Conservation (phyloP, 2,113 vertebrate genomes). For the Brachirus orientalis region DNA sequence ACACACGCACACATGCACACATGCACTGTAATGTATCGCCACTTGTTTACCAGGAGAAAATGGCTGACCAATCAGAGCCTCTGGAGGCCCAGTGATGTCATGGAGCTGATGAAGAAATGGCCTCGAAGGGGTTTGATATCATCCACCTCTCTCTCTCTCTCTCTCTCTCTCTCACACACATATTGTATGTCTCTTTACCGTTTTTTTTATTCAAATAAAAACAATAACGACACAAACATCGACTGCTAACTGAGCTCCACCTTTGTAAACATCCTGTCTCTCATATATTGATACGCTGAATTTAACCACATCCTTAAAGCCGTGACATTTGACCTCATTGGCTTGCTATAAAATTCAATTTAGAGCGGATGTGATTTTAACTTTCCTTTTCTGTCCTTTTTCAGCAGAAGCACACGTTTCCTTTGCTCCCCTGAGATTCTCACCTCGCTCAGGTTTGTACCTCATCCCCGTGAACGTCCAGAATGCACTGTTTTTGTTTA, state of each 20-base stretch:
- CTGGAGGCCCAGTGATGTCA: constrained; percentile 73
- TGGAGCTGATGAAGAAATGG: constrained; percentile 72
- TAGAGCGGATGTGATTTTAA: background rate
- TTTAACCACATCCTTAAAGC: background rate
- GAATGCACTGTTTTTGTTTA: no score
- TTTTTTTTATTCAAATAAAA: background rate
- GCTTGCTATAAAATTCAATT: constrained; percentile 19
- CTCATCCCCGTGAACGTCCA: no score
- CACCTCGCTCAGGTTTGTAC: no score
- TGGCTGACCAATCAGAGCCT: constrained; percentile 66
- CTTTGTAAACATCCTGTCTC: no score
- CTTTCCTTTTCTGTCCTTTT: no score
- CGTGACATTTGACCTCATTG: background rate
- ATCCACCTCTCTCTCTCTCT: constrained; percentile 35
- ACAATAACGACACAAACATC: background rate
- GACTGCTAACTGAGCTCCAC: background rate
- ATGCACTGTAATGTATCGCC: constrained; percentile 61
- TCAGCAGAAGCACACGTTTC: no score
- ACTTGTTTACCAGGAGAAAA: constrained; percentile 67
- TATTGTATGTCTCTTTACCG: no score
- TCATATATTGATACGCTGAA: no score
- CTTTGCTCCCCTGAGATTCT: no score
- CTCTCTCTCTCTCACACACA: background rate
- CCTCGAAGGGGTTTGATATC: constrained; percentile 70
- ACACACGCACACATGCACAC: constrained; percentile 20